Conservation (phyloP, 2,888 invertebrate species). For the Platerodrilus igneus region DNA sequence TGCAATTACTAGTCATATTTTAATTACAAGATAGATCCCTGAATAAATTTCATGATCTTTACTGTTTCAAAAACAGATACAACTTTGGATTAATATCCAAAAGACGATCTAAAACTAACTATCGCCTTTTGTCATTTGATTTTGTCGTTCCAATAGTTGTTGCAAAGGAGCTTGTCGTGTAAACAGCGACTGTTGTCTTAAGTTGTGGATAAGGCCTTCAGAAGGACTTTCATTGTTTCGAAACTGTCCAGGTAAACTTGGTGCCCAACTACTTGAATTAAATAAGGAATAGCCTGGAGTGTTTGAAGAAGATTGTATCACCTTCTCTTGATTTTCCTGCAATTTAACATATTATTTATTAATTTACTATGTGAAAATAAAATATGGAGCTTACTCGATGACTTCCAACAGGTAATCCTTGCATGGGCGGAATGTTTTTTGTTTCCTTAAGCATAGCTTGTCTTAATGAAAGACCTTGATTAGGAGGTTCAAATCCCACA, state of each 20-base stretch:
- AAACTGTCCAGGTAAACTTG: constrained; percentile 41
- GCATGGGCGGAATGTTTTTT: constrained; percentile 28
- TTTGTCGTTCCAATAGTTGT: constrained; percentile 75
- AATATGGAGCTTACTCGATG: neutral
- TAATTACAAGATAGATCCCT: too few relatives aligned
- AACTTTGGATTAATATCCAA: too few relatives aligned
- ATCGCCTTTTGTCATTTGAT: constrained; percentile 51
- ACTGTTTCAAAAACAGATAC: too few relatives aligned
- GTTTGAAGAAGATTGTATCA: constrained; percentile 21
- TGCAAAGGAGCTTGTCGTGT: constrained; percentile 73
- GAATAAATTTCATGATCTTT: too few relatives aligned
- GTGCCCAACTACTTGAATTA: constrained; percentile 45
- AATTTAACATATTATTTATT: constrained; percentile 3
- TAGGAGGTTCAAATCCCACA: constrained; percentile 22
- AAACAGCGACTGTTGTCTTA: constrained; percentile 63
- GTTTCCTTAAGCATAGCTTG: constrained; percentile 47
- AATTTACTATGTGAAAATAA: neutral
- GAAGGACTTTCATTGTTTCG: constrained; percentile 30
- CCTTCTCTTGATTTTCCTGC: constrained; percentile 18
- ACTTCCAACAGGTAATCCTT: constrained; percentile 3
- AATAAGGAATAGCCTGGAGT: constrained; percentile 45
- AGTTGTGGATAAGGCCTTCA: constrained; percentile 25
- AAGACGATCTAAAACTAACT: too few relatives aligned
- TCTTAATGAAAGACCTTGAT: constrained; percentile 39
- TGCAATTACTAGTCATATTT: too few relatives aligned